phyloP scores from a whole-genome alignment of 2,797 vertebrate genomes.

The Eulemur rubriventer region DNA sequence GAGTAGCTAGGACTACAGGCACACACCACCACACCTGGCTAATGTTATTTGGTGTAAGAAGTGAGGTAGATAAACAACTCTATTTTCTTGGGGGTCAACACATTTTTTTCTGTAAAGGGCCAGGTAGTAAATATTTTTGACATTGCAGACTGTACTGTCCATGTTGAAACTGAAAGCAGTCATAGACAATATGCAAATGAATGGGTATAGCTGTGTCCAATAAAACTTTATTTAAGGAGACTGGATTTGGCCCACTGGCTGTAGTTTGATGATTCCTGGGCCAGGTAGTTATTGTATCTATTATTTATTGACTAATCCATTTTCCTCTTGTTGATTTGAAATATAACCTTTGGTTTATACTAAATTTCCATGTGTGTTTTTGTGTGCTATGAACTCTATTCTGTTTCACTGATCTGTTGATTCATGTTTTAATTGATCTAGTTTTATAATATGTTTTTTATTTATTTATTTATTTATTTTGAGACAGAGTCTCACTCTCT shows the following conservation, averaged over 20 bases:
- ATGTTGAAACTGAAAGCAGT: neutral
- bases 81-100: conserved; percentile 12
- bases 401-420: neutral
- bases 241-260: neutral
- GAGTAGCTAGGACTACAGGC: too few species aligned
- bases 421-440: neutral
- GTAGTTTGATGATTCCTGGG: neutral
- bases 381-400: neutral
- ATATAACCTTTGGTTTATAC: neutral
- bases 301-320: conserved; percentile 23
- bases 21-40: too few species aligned
- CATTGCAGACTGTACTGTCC: neutral
- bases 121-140: conserved; percentile 1
- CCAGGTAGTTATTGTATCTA: neutral
- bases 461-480: too few species aligned
- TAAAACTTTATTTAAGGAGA: neutral
- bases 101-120: conserved; percentile 25
- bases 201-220: neutral
- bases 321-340: neutral
- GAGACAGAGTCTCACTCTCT: too few species aligned
- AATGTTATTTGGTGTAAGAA: neutral
- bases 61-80: neutral
- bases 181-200: neutral
- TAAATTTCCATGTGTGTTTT: neutral
- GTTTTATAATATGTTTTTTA: neutral